phyloP scores from a whole-genome alignment of 2,797 vertebrate genomes.

The Spinus pinus region DNA sequence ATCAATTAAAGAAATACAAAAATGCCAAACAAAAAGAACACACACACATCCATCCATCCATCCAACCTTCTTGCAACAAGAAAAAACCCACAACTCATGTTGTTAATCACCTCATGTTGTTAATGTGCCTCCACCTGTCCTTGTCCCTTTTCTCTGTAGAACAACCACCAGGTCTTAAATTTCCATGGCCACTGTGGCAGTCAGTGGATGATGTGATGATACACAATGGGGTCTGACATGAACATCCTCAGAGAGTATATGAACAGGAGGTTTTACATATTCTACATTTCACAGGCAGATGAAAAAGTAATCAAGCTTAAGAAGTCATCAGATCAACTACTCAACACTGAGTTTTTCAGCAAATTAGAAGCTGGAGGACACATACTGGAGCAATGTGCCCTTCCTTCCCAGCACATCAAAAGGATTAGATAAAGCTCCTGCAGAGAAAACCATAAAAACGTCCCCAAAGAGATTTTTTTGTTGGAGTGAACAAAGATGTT shows the following conservation, averaged over 20 bases:
- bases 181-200: background rate
- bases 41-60: background rate
- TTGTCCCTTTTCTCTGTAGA: background rate
- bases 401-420: background rate
- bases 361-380: background rate
- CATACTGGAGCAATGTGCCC: background rate
- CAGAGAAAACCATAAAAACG: background rate
- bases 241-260: background rate
- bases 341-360: background rate
- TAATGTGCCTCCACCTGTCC: background rate
- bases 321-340: constrained; percentile 6
- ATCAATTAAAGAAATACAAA: background rate
- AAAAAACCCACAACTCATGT: rapidly evolving
- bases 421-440: background rate
- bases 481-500: background rate
- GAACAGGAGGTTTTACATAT: constrained; percentile 5
- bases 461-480: background rate
- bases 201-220: background rate
- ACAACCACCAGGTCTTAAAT: background rate
- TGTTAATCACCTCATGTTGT: background rate
- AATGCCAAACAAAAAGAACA: background rate
- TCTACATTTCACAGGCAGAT: background rate
- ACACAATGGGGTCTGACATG: background rate
- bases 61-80: background rate
- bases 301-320: constrained; percentile 42